Percentiles rank a stretch among this genome's conserved stretches.
Evolutionary conservation across 1,140 invertebrate genomes (phyloP).

Genomic region (Dinoponera quadriceps): DNA sequence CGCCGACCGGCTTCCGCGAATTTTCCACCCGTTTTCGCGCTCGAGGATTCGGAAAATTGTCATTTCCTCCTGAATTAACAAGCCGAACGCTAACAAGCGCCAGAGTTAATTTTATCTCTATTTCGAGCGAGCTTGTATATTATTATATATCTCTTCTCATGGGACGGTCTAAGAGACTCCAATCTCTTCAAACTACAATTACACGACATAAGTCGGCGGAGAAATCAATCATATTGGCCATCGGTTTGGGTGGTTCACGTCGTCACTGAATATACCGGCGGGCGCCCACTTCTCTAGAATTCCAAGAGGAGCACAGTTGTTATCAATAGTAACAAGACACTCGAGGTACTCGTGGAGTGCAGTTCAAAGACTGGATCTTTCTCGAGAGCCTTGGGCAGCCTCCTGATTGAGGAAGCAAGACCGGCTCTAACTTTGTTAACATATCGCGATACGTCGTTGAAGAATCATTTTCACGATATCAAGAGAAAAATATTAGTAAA

Average conservation of each 20-base stretch:
- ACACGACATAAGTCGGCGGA: neutral
- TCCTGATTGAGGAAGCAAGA: neutral
- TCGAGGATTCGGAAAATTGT: neutral
- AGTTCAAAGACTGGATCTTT: neutral
- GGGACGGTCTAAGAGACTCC: too few species aligned
- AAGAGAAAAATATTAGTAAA: neutral
- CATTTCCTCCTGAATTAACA: too few species aligned
- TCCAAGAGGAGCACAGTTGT: slow-evolving; percentile 9
- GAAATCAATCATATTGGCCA: neutral
- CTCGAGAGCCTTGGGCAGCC: neutral
- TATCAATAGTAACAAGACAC: slow-evolving; percentile 39
- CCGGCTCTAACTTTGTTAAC: neutral
- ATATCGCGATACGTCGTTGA: neutral
- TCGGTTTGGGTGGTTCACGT: neutral
- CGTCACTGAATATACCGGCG: neutral
- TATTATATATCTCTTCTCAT: too few species aligned
- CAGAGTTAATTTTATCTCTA: too few species aligned
- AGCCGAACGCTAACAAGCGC: too few species aligned
- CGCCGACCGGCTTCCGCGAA: slow-evolving; percentile 41
- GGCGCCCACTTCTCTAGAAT: neutral
- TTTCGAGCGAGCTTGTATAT: too few species aligned
- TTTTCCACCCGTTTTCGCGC: neutral
- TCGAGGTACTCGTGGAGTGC: neutral
- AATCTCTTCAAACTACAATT: too few species aligned
- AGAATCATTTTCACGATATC: neutral